Base-by-base conservation (phyloP, 2,797 vertebrate species). In the Epinephelus coioides region DNA sequence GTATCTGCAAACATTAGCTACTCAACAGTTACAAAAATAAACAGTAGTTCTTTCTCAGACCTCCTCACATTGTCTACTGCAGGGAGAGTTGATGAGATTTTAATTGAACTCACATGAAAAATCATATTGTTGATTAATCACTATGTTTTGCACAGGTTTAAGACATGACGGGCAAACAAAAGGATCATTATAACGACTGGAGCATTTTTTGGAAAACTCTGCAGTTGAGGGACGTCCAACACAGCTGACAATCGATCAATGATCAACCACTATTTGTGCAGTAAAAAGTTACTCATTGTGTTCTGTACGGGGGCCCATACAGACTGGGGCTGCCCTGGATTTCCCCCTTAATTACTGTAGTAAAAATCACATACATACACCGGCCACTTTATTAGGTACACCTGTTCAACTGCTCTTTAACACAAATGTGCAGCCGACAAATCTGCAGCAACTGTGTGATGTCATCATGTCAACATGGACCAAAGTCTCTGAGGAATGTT, bases 1-100 rank as follows among this genome's bases (percentile, higher is more conserved):
- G 3, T 5, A 54, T 63, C 34, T 66, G 47, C 46, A 60, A 15
- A 57, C 38, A 80, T 43, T 55, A 44, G 25, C 57, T 83, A 30
- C 55, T 60, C 59, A 68, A 30, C 50, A 73, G 55, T 53, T 38
- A 27, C 34, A 61, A 51, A 49, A 40, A 47, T 11, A 49, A 69
- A 34, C 40, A 30, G 19, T 10, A 15, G 44, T 60, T 25, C 15
- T 51, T 53, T 43, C 11, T 34, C 34, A 34, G 34, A 34, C 34
- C 34, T 74, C 38, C 17, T 34, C 27, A 30, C 25, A 21, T 46
- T 2, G 4, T 49, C 23, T 6, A 25, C 44, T 51, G 15, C 4
- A 13, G 3, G 13, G 10, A 73, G 21, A 47, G 19, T 12, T 57
- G 44, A 68, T 67, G 38, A 57, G 7, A 57, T 60, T 53, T 51